Evolutionary conservation across 1,140 invertebrate genomes (phyloP), one percentile per base, ranked within the genome.

Genomic region (Pogonomyrmex californicus): DNA sequence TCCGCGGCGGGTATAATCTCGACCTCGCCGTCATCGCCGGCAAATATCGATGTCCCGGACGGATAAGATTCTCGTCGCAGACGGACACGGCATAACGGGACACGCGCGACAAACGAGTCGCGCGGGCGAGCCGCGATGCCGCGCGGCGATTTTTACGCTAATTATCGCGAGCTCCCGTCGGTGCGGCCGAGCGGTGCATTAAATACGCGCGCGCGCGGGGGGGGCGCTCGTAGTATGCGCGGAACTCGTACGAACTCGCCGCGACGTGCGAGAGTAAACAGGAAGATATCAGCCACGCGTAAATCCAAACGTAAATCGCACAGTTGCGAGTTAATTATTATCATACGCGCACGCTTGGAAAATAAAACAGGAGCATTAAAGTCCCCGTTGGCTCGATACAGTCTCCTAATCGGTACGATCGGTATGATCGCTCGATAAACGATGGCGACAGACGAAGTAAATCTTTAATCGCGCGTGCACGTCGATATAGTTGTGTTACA

Each of bases 61-160:
- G 81, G 23, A 85, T 85, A 85, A 85, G 81, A 77, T 68, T 75
- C 70, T 68, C 77, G 70, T 51, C 23, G 71, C 23, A 44, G 79
- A 85, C 30, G 65, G 62, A 65, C 62, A 10, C 70, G 38, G 33
- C 5, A 77, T 85, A 85, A 76, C 81, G 70, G 81, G 63, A 71
- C 44, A 54, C n/a, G 68, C 23, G 23, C 23, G 23, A 23, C 14
- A 75, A 77, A 85, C 81, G 70, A 77, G 81, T 85, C 54, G 71
- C 41, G 23, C 23, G 23, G 44, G 17, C 30, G 2, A 58, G 33
- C 23, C 23, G 23, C 1, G 47, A 78, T 73, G 66, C 66, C 49
- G 30, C 65, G 58, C 7, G 23, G 23, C 14, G 56, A 85, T 85
- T 85, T 76, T 85, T 62, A 70, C 78, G 78, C 23, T 81, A 85